Evolutionary conservation across 2,113 vertebrate species (phyloP), one percentile per base, ranked within the genome.

Genomic region (Onychorhynchus coronatus): DNA sequence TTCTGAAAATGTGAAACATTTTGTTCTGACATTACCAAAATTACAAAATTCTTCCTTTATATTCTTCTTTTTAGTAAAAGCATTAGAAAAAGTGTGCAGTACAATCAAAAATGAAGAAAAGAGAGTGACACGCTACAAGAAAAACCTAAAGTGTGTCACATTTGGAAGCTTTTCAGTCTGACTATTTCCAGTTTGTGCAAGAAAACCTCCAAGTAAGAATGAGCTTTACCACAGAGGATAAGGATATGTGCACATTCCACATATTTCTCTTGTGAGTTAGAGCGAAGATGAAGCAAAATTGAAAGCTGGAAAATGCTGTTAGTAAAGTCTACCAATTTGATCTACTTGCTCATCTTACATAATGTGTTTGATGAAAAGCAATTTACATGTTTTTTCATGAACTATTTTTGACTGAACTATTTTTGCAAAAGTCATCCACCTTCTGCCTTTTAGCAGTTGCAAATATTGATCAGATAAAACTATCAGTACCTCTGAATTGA

Each of bases 1-100:
- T 96, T 96, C 71, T 92, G 91, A 97, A 96, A 97, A 96, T 96
- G 94, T 76, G 80, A 95, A 96, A 89, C 94, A 72, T 95, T 95
- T 80, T 88, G 56, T 94, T 89, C 85, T 0, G 8, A 85, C 81
- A 76, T 91, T 91, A 82, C 88, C 62, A 63, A 95, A 96, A 95
- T 95, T 68, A 66, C 67, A 91, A 61, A 95, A 84, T 92, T 95
- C 47, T 6, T 81, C 68, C 41, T 84, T 84, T 70, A 78, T 81
- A 94, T 91, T 92, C 44, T 84, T 66, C 65, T 63, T 89, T 84
- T 86, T 39, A 72, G 17, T 68, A 77, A 74, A 82, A 61, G 2
- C 33, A 18, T 52, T 81, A 41, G 42, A 65, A 84, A 92, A 93
- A 84, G 41, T 70, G 49, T 33, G 17, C 58, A 82, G 33, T 50